Evolutionary conservation across 2,888 invertebrate genomes (phyloP).

Genomic region (Stenodema calcarata): DNA sequence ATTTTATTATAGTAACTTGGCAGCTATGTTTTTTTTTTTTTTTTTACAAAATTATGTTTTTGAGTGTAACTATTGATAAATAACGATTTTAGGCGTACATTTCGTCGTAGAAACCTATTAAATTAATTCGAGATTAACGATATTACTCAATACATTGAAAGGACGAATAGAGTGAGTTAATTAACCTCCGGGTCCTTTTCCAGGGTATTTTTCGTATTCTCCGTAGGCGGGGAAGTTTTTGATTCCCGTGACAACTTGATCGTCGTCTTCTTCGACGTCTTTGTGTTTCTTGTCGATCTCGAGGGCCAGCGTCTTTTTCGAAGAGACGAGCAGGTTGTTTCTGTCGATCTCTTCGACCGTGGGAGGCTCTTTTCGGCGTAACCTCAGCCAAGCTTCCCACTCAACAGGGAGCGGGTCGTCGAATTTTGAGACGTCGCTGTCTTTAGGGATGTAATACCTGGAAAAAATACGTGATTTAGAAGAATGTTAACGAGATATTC

Average conservation of each 20-base stretch:
- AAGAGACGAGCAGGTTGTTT: conserved; percentile 74
- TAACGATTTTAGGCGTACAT: no score
- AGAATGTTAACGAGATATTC: no score
- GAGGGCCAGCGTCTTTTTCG: conserved; percentile 78
- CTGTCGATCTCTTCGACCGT: conserved; percentile 73
- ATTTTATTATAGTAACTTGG: no score
- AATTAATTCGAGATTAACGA: no score
- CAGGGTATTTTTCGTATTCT: conserved; percentile 69
- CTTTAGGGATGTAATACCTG: conserved; percentile 55
- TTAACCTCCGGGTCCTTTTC: conserved; percentile 56
- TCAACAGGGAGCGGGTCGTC: conserved; percentile 80
- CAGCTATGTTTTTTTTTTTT: no score
- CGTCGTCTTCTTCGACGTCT: conserved; percentile 59
- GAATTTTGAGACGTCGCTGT: conserved; percentile 65
- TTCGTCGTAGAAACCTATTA: no score
- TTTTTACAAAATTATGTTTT: no score
- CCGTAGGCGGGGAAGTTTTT: conserved; percentile 66
- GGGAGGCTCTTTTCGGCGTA: conserved; percentile 72
- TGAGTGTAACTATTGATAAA: no score
- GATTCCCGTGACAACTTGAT: conserved; percentile 59
- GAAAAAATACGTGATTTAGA: no score
- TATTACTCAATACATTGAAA: no score
- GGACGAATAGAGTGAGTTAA: no score
- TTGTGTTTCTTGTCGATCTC: conserved; percentile 70
- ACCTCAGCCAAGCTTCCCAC: conserved; percentile 88